A percentile compares a stretch with the other conserved stretches of the same genome.
phyloP scores from a whole-genome alignment of 2,888 invertebrate genomes.

The Malthinus seriepunctatus region DNA sequence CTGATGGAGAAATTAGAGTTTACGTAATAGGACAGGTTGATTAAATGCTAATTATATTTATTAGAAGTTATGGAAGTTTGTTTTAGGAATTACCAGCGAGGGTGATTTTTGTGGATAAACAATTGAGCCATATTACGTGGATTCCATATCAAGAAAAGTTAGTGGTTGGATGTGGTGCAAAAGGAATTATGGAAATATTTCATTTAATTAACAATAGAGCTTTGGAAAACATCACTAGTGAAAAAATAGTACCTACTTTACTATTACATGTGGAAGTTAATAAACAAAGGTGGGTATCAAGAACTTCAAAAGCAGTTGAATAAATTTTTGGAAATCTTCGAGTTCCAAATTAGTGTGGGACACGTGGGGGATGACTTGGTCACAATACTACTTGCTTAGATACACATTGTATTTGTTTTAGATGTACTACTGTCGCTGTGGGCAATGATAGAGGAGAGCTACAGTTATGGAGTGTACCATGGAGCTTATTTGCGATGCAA shows the following conservation, averaged over 20 bases:
- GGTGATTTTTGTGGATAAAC: conserved; percentile 46
- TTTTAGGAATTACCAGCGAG: conserved; percentile 50
- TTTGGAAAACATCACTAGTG: conserved; percentile 35
- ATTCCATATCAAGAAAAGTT: conserved; percentile 49
- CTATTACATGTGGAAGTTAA: conserved; percentile 37
- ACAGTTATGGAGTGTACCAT: conserved; percentile 51
- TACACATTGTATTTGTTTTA: too few species aligned
- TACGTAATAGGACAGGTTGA: conserved; percentile 51
- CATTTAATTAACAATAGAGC: conserved; percentile 43
- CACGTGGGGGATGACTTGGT: too few species aligned
- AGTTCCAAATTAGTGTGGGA: too few species aligned
- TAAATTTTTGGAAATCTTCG: too few species aligned
- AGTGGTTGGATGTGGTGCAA: conserved; percentile 47
- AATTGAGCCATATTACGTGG: conserved; percentile 42
- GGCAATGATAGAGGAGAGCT: conserved; percentile 46
- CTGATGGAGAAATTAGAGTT: conserved; percentile 51
- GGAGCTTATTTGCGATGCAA: conserved; percentile 38
- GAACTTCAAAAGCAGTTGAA: too few species aligned
- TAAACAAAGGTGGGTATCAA: conserved; percentile 32
- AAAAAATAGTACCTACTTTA: conserved; percentile 21
- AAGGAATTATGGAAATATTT: conserved; percentile 46
- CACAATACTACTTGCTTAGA: too few species aligned
- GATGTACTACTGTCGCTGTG: conserved; percentile 44
- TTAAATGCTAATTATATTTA: background rate
- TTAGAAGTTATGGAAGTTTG: background rate